Evolutionary conservation across 92 coral and sea anemone genomes (phyloP).

Genomic region (Desmophyllum pertusum): DNA sequence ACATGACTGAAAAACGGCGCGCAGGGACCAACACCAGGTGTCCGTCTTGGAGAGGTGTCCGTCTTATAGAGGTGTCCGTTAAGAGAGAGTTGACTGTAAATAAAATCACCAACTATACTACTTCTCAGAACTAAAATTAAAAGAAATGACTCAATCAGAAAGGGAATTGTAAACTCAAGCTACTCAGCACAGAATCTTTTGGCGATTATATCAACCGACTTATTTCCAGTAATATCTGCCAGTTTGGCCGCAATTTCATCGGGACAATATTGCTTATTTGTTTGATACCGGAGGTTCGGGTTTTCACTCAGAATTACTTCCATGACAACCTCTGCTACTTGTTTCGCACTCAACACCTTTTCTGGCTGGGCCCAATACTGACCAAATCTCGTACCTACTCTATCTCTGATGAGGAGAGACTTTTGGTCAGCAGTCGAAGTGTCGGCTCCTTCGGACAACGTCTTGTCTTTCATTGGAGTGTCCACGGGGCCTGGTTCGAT

Average conservation of each 20-base stretch:
- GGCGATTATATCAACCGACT: constrained; percentile 42
- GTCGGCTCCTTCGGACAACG: constrained; percentile 12
- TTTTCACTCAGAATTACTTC: constrained; percentile 72
- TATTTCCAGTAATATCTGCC: constrained; percentile 86
- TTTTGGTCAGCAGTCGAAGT: constrained; percentile 63
- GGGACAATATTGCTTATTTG: constrained; percentile 68
- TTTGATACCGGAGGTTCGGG: constrained; percentile 86
- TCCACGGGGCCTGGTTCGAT: constrained; percentile 86
- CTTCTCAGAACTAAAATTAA: background rate
- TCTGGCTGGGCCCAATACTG: constrained; percentile 25
- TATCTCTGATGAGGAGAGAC: constrained; percentile 64
- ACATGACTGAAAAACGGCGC: too few relatives aligned
- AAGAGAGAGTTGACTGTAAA: too few relatives aligned
- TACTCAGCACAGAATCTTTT: constrained; percentile 64
- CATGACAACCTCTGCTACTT: constrained; percentile 77
- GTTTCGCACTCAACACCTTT: constrained; percentile 48
- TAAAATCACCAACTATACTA: too few relatives aligned
- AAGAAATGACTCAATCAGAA: background rate
- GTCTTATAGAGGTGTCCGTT: too few relatives aligned
- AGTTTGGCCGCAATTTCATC: constrained; percentile 66
- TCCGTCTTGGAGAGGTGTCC: too few relatives aligned
- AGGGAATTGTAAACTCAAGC: background rate
- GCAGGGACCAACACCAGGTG: too few relatives aligned
- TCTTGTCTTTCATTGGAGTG: constrained; percentile 13
- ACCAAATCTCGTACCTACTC: constrained; percentile 16